phyloP scores from a whole-genome alignment of 2,113 vertebrate genomes.

The Microcebus jonahi region DNA sequence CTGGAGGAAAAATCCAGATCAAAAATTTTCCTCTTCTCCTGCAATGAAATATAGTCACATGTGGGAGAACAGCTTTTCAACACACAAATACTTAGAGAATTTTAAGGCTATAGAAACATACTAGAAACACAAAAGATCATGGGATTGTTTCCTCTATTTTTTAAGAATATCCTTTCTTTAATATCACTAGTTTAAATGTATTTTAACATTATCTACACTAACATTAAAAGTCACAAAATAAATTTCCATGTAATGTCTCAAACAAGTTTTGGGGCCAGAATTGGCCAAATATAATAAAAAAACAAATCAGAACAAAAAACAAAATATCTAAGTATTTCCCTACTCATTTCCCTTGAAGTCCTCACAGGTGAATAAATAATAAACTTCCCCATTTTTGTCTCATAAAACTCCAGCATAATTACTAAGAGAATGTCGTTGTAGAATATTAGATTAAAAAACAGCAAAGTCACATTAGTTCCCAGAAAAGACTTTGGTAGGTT shows the following conservation, averaged over 20 bases:
- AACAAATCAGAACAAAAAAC: neutral
- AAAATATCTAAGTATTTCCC: neutral
- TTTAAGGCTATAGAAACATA: neutral
- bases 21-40: neutral
- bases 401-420: neutral
- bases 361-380: neutral
- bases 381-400: neutral
- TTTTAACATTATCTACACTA: slow-evolving; percentile 17
- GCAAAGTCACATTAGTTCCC: neutral
- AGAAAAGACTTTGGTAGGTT: neutral
- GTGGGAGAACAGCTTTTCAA: neutral
- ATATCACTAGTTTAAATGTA: neutral
- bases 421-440: neutral
- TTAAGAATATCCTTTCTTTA: neutral
- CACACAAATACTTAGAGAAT: neutral
- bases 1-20: neutral
- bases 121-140: neutral
- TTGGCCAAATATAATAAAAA: neutral
- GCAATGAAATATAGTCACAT: neutral
- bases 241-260: neutral
- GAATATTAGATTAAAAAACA: neutral
- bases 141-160: neutral
- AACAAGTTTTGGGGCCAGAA: neutral
- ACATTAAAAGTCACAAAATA: neutral
- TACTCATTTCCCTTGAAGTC: neutral